Conservation (phyloP, 2,888 invertebrate genomes). For the Galeruca laticollis region DNA sequence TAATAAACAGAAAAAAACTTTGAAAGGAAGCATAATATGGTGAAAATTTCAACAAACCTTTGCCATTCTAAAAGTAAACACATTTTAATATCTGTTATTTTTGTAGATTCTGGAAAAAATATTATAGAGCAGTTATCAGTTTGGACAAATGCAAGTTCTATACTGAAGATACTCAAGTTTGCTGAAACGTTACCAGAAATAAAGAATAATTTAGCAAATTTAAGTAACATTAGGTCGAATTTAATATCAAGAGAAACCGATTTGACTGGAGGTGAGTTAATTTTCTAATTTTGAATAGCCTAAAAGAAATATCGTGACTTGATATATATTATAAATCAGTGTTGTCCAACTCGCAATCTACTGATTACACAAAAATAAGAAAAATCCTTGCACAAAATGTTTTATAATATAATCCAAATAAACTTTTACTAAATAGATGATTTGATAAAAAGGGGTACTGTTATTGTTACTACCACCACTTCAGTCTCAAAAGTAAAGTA, state of each 20-base stretch:
- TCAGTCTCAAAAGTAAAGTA: too few relatives aligned
- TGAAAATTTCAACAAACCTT: too few relatives aligned
- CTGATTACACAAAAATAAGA: too few relatives aligned
- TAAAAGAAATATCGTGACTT: slow-evolving; percentile 3
- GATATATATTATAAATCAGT: too few relatives aligned
- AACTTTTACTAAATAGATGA: too few relatives aligned
- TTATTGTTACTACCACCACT: too few relatives aligned
- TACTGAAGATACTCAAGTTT: slow-evolving; percentile 80
- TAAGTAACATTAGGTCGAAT: slow-evolving; percentile 75
- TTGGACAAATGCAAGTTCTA: slow-evolving; percentile 82
- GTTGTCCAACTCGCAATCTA: too few relatives aligned
- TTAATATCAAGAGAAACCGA: slow-evolving; percentile 78
- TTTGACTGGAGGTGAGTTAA: slow-evolving; percentile 76
- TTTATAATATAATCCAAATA: too few relatives aligned
- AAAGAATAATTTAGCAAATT: slow-evolving; percentile 72
- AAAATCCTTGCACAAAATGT: too few relatives aligned
- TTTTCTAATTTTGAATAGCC: background rate
- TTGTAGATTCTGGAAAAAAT: slow-evolving; percentile 72
- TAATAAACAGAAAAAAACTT: too few relatives aligned
- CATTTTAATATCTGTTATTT: slow-evolving; percentile 33
- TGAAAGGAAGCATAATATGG: too few relatives aligned
- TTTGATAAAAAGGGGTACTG: too few relatives aligned
- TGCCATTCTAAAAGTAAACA: background rate
- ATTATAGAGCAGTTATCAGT: slow-evolving; percentile 79
- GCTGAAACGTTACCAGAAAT: slow-evolving; percentile 75